These are phyloP conservation scores for Nasonia oneida DNA, from an alignment of 2,888 invertebrate genomes.

Conservation along the genomic window DNA sequence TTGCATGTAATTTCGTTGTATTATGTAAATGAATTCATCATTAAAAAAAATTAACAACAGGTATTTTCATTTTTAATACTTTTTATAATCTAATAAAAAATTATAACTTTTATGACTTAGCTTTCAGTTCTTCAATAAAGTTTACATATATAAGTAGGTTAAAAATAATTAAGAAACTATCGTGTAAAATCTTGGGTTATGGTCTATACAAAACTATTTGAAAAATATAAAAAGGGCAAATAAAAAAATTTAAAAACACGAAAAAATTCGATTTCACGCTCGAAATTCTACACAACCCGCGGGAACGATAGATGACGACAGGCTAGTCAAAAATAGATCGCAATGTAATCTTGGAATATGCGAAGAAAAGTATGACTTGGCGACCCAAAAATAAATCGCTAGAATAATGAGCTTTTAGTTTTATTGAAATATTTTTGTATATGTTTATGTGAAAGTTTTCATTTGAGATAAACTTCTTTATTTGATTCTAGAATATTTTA, in stretches of 20 bases:
- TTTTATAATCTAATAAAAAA: background rate
- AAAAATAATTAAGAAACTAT: background rate
- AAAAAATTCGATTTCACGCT: slow-evolving; percentile 32
- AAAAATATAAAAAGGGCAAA: background rate
- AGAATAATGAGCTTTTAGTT: slow-evolving; percentile 69
- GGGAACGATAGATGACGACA: slow-evolving; percentile 61
- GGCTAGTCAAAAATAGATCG: slow-evolving; percentile 74
- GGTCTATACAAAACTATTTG: background rate
- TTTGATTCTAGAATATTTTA: background rate
- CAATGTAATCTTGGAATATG: slow-evolving; percentile 76
- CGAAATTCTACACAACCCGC: slow-evolving; percentile 32
- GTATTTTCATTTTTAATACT: background rate
- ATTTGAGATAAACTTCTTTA: background rate
- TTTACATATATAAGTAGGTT: slow-evolving; percentile 1
- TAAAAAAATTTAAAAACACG: background rate
- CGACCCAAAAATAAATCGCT: slow-evolving; percentile 73
- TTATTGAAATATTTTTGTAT: slow-evolving; percentile 10
- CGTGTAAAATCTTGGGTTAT: background rate
- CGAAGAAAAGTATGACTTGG: slow-evolving; percentile 75
- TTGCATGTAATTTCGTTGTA: background rate
- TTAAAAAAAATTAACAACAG: background rate
- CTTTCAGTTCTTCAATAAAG: background rate
- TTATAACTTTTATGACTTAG: background rate
- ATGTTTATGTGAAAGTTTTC: background rate
- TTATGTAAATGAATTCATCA: background rate